Evolutionary conservation across 2,888 invertebrate genomes (phyloP), one percentile per base, ranked within the genome.

Genomic region (Eupithecia centaureata): DNA sequence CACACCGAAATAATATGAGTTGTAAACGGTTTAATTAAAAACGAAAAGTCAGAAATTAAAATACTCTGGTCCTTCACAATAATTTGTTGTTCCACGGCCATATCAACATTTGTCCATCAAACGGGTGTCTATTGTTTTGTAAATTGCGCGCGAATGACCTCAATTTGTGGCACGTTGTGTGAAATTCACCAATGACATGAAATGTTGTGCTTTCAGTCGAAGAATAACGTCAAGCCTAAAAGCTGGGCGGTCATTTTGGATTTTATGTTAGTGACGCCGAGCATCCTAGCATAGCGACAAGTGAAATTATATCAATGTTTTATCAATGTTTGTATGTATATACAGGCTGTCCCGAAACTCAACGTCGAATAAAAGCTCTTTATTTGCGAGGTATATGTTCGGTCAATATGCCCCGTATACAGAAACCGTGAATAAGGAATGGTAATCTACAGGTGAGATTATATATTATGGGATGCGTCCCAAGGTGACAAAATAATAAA

Each of bases 21-120:
- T 28, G 28, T 54, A 54, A 28, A 28, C 54, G 54, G 15, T 57
- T 57, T 32, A 32, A 57, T 57, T 57, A 57, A 32, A 30, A 22
- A 57, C 30, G 22, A 54, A 7, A 42, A 18, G 18, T 42, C 13
- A 13, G 13, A 27, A 22, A 52, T 52, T 52, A 57, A 57, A 18
- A n/a, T 57, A 12, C 30, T 12, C 56, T 32, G 56, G 12, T 8
- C 18, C 56, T 57, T 28, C n/a, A n/a, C 13, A 28, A 18, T 28
- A 28, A 57, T 32, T 32, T 12, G 22, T 10, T 56, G 56, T 32
- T 32, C 10, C 32, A 57, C 56, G 32, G 13, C 30, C 18, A 18
- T n/a, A n/a, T 15, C 28, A 30, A 56, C 30, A 57, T 18, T 57
- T 57, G 56, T 57, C 18, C n/a, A 32, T n/a, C 28, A n/a, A 28